Conservation (phyloP, 2,797 vertebrate genomes). For the Pogonophryne albipinna region DNA sequence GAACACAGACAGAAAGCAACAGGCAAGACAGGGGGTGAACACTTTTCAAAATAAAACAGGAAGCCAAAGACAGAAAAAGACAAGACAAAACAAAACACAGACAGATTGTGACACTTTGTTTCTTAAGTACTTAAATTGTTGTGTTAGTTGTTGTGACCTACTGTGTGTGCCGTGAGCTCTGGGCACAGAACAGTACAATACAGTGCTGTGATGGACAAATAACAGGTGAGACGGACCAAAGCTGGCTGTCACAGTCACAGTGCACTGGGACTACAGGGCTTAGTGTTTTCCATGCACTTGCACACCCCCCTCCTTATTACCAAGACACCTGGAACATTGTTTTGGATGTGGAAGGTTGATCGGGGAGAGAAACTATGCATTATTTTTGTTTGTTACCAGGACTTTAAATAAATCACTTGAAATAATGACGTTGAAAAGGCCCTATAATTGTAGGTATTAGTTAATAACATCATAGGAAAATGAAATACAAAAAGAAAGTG, state of each 20-base stretch:
- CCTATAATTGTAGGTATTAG: background rate
- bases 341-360: slow-evolving; percentile 22
- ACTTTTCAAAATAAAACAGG: no score
- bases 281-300: slow-evolving; percentile 74
- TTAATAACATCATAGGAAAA: background rate
- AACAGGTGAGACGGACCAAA: slow-evolving; percentile 75
- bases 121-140: background rate
- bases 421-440: background rate
- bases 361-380: background rate
- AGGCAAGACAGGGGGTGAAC: no score
- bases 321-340: slow-evolving; percentile 29
- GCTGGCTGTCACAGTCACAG: slow-evolving; percentile 63
- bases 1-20: no score
- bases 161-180: slow-evolving; percentile 9
- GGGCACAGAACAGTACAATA: slow-evolving; percentile 25
- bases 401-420: no score
- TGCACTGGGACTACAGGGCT: slow-evolving; percentile 67
- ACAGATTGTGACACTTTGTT: background rate
- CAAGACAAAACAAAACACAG: no score
- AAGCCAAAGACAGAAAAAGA: no score
- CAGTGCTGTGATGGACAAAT: slow-evolving; percentile 76
- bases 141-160: background rate
- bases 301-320: slow-evolving; percentile 32
- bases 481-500: background rate
- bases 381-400: background rate